phyloP scores from a whole-genome alignment of 1,140 invertebrate species.

The Sitophilus oryzae region DNA sequence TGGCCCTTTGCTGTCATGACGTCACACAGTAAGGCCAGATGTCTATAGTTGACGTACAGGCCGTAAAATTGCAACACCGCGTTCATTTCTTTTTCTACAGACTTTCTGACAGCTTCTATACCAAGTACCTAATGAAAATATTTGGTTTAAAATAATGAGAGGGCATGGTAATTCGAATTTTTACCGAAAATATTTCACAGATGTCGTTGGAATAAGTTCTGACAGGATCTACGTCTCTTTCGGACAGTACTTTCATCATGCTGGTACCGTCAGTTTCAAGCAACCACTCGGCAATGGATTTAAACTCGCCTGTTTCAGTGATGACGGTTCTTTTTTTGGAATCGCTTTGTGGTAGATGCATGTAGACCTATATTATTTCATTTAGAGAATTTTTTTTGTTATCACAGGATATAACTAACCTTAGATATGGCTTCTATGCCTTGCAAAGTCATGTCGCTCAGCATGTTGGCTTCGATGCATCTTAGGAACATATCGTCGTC shows the following conservation, averaged over 20 bases:
- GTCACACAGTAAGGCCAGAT: slow-evolving; percentile 97
- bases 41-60: slow-evolving; percentile 99
- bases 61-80: slow-evolving; percentile 99
- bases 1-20: slow-evolving; percentile 99
- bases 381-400: no score
- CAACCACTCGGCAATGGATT: slow-evolving; percentile 97
- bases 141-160: neutral
- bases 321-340: slow-evolving; percentile 96
- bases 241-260: slow-evolving; percentile 95
- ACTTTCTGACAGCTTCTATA: slow-evolving; percentile 98
- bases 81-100: slow-evolving; percentile 99
- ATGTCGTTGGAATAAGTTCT: slow-evolving; percentile 99
- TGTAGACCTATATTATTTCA: slow-evolving; percentile 86
- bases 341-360: slow-evolving; percentile 98
- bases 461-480: slow-evolving; percentile 98
- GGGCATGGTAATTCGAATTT: no score
- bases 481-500: slow-evolving; percentile 98
- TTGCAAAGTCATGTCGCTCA: slow-evolving; percentile 98
- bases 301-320: slow-evolving; percentile 97
- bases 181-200: slow-evolving; percentile 94
- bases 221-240: slow-evolving; percentile 94
- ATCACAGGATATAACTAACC: no score
- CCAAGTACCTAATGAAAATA: slow-evolving; percentile 69
- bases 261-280: slow-evolving; percentile 99
- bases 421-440: slow-evolving; percentile 85